A percentile compares a stretch with the other conserved stretches of the same genome.
Evolutionary conservation across 2,113 vertebrate species (phyloP).

Genomic region (Cephalopholis sonnerati): DNA sequence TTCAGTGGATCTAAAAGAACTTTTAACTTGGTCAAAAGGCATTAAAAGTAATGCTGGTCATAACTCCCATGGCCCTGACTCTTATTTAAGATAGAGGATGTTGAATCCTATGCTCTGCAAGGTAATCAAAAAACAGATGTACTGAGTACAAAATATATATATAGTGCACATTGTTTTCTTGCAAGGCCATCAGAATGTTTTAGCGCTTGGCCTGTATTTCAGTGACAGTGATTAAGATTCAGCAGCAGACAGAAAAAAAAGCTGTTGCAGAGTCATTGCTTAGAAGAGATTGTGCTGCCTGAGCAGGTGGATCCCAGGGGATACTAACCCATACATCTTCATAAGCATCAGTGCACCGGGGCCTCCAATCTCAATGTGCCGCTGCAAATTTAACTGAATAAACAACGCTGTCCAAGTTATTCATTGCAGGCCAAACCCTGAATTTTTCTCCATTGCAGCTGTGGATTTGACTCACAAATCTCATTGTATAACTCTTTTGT

Average conservation of each 20-base stretch:
- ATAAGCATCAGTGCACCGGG: constrained; percentile 14
- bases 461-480: constrained; percentile 14
- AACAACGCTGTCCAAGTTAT: constrained; percentile 38
- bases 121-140: constrained; percentile 33
- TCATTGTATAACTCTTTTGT: not conserved
- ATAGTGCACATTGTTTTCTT: constrained; percentile 22
- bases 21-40: not conserved
- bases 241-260: constrained; percentile 18
- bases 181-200: constrained; percentile 44
- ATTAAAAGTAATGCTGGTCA: not conserved
- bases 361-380: not conserved
- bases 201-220: constrained; percentile 17
- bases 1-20: not conserved
- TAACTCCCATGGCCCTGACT: not conserved
- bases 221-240: constrained; percentile 32
- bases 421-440: constrained; percentile 13
- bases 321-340: constrained; percentile 28
- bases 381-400: constrained; percentile 41
- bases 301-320: constrained; percentile 40
- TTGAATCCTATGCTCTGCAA: not conserved
- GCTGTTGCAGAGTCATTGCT: constrained; percentile 24
- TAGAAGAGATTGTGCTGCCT: constrained; percentile 23
- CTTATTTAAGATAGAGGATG: constrained; percentile 12
- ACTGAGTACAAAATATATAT: constrained; percentile 13
- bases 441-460: constrained; percentile 10